Base-by-base conservation (phyloP, 2,888 invertebrate species). In the Acleris emargana region DNA sequence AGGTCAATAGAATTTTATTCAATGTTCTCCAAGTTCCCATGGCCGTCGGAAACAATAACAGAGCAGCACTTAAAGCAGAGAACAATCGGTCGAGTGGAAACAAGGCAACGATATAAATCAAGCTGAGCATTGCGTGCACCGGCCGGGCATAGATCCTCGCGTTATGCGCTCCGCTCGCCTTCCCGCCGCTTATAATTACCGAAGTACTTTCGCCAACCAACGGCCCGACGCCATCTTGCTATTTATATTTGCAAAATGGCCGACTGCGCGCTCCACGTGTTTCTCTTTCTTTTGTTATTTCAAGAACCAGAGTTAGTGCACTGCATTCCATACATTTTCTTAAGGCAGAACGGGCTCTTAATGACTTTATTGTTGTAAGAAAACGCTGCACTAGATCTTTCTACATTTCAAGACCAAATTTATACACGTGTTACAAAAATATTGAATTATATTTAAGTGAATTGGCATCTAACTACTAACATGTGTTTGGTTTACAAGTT, bases 241-340 rank as follows among this genome's bases (percentile, higher is more conserved):
- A 89, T 90, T 90, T 89, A 89, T 87, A 88, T 83, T 69, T 84
- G 87, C 91, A 90, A 91, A 89, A 91, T 91, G 91, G 91, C 90
- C 83, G 88, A 82, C 84, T 72, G 76, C 71, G 75, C 77, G 75
- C 82, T 85, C 80, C 86, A 87, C 87, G 86, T 88, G 89, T 84
- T 87, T 80, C 79, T 84, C 83, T 86, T 84, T 84, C 82, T 86
- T 88, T 84, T 84, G 81, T 84, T 84, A 84, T 82, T 80, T 81
- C 77, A 79, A 78, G 80, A 76, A 79, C 74, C 69, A 70, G 73
- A 70, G 71, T 68, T 73, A 69, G 73, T 78, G 78, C 75, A 80
- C 52, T 69, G 66, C 68, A 62, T 67, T 71, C 67, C 62, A 67
- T 54, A 68, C 68, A 70, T 66, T 60, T 62, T 67, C 52, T 58